Conservation (phyloP, 2,797 vertebrate species). For the Acropternis orthonyx region DNA sequence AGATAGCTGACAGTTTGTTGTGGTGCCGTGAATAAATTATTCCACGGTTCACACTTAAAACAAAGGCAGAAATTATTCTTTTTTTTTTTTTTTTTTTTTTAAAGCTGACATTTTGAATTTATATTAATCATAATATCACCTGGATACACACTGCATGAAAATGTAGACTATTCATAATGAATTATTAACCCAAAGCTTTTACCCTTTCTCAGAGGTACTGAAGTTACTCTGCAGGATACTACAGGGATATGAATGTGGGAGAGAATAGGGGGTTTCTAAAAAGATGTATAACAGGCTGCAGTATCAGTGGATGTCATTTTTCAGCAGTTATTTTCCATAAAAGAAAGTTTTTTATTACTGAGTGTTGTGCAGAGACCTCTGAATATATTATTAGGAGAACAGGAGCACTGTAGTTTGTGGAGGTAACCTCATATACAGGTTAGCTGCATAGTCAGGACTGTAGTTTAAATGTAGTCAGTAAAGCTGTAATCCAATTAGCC, state of each 20-base stretch:
- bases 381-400: background rate
- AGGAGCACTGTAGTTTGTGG: background rate
- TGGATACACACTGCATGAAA: constrained; percentile 18
- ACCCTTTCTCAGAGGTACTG: constrained; percentile 11
- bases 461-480: background rate
- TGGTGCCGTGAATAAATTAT: constrained; percentile 64
- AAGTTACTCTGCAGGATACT: constrained; percentile 7
- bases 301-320: constrained; percentile 28
- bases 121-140: background rate
- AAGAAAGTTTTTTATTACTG: background rate
- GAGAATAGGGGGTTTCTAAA: background rate
- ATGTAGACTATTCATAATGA: constrained; percentile 10
- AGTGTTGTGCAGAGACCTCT: background rate
- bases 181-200: constrained; percentile 59
- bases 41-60: constrained; percentile 39
- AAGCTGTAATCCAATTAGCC: background rate
- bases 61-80: background rate
- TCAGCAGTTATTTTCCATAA: constrained; percentile 12
- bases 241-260: background rate
- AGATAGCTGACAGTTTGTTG: constrained; percentile 43
- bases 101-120: constrained; percentile 52
- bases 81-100: background rate
- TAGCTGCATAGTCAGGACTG: background rate
- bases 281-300: background rate
- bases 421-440: background rate